Evolutionary conservation across 2,888 invertebrate genomes (phyloP), one percentile per base, ranked within the genome.

Genomic region (Orthosia incerta): DNA sequence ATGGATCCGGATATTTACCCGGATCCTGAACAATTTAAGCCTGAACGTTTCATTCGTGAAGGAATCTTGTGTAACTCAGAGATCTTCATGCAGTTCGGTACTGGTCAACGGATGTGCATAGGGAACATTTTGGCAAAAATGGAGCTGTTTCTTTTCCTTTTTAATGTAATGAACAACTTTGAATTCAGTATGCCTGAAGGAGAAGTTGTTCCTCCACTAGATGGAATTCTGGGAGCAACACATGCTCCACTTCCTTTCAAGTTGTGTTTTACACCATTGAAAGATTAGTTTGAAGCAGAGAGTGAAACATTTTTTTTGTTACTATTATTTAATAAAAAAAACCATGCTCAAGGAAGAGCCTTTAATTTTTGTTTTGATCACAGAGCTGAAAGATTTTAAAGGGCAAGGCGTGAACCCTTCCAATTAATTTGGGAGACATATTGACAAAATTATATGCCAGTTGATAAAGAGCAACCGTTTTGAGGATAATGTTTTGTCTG

Each of bases 391-490:
- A 4, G 71, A 50, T 9, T 63, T 79, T 5, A 64, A 82, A 1
- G 85, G 80, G n/a, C 45, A 66, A 61, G 97, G 98, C 0, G 96
- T 97, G 45, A 97, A 98, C 88, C 94, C 98, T 73, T 97, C 97
- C 4, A 96, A 97, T 0, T 94, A 97, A 12, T 95, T 98, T 56
- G 97, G 98, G 31, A 97, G 98, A 79, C 97, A 98, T 20, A 97
- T 98, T 74, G 98, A 98, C 91, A 98, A 98, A 93, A 98, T 98
- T 3, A 98, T 98, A 78, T 98, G 98, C 91, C 97, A 98, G 81
- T 96, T 98, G 82, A 97, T 98, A 93, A 98, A 98, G 98, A 98
- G 98, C 56, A 97, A 98, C 1, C 96, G 98, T 12, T 98, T 98
- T 91, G 96, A 97, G 53, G 97, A 97, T 81, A 97, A 97, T 76